phyloP scores from a whole-genome alignment of 1,140 invertebrate genomes.

The Aphelenchoides fujianensis region DNA sequence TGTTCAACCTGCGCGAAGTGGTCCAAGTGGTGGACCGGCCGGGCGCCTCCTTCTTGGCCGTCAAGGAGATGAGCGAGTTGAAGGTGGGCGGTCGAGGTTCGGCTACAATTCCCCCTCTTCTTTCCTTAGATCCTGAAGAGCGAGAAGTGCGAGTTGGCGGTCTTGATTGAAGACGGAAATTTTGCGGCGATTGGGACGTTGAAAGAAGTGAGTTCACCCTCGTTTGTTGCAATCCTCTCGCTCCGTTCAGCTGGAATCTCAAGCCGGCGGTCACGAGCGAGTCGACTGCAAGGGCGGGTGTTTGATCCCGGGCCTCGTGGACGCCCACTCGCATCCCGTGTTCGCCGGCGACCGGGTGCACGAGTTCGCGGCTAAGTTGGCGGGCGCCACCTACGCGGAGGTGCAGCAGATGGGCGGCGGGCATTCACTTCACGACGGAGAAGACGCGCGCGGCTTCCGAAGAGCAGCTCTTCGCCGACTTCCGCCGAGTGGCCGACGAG shows the following conservation, averaged over 20 bases:
- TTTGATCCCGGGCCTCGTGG: slow-evolving; percentile 67
- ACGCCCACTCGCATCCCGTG: slow-evolving; percentile 71
- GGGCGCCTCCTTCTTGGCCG: slow-evolving; percentile 31
- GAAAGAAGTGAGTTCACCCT: slow-evolving; percentile 31
- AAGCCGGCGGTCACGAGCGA: not conserved
- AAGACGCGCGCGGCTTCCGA: slow-evolving; percentile 67
- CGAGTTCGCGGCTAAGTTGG: slow-evolving; percentile 69
- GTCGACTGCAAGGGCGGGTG: slow-evolving; percentile 46
- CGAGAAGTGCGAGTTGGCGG: slow-evolving; percentile 26
- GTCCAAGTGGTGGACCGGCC: slow-evolving; percentile 55
- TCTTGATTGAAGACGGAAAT: slow-evolving; percentile 38
- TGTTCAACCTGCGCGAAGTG: slow-evolving; percentile 42
- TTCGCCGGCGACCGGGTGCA: slow-evolving; percentile 72
- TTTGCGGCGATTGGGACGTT: slow-evolving; percentile 27
- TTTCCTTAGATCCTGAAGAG: slow-evolving; percentile 39
- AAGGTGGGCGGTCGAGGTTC: slow-evolving; percentile 44
- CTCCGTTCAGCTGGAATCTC: slow-evolving; percentile 16
- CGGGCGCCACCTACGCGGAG: slow-evolving; percentile 63
- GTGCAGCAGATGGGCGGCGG: slow-evolving; percentile 67
- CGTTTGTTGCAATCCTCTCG: not conserved
- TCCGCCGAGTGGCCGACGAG: slow-evolving; percentile 64
- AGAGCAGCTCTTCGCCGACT: slow-evolving; percentile 64
- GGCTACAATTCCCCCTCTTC: not conserved
- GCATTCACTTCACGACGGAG: slow-evolving; percentile 70
- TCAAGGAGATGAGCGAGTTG: slow-evolving; percentile 50